These are phyloP conservation scores for Corvus moneduloides DNA, from an alignment of 2,113 vertebrate species.

Conservation along the genomic window DNA sequence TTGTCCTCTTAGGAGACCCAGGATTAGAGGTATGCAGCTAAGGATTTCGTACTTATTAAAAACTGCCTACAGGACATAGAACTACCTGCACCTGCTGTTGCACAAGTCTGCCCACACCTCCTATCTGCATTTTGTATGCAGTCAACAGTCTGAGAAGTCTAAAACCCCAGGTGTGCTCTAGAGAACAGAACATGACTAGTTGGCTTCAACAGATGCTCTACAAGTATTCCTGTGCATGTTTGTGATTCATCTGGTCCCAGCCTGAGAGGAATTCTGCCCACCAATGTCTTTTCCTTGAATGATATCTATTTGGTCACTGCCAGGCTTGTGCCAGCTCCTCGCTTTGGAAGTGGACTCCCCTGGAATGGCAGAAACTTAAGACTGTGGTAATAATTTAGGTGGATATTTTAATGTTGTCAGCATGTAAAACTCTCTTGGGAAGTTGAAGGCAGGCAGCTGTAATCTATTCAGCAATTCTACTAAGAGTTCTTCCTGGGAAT, in stretches of 20 bases:
- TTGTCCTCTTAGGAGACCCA: background rate
- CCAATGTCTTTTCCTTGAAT: background rate
- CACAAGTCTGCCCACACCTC: background rate
- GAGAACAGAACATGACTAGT: background rate
- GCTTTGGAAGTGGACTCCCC: background rate
- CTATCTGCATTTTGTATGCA: background rate
- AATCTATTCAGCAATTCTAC: background rate
- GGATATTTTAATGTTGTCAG: background rate
- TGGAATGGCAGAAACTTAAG: background rate
- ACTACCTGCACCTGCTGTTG: background rate
- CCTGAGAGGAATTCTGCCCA: background rate
- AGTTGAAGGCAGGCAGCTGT: background rate
- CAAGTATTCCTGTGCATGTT: fast-evolving
- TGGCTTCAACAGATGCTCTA: background rate
- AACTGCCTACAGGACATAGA: background rate
- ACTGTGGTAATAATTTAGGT: background rate
- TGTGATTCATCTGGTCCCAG: background rate
- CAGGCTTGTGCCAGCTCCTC: background rate
- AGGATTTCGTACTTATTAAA: background rate
- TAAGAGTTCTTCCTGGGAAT: background rate
- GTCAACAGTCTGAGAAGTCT: background rate
- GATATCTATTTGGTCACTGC: background rate
- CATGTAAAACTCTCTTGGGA: background rate
- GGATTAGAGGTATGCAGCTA: background rate
- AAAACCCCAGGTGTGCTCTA: background rate